Conservation (phyloP, 2,113 vertebrate species). For the Bombycilla garrulus region DNA sequence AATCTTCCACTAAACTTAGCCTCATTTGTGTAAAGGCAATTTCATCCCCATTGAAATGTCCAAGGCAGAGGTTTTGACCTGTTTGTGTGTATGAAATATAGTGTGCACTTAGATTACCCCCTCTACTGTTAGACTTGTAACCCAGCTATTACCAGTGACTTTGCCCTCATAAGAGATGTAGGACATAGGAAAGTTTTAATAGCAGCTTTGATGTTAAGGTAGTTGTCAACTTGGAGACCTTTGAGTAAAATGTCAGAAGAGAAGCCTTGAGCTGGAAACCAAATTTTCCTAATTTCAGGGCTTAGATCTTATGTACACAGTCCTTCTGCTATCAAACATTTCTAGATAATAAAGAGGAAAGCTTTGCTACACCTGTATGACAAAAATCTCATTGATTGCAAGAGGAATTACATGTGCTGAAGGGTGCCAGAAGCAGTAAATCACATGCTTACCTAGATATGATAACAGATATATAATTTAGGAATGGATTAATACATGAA, state of each 20-base stretch:
- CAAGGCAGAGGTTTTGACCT: background rate
- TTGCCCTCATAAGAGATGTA: background rate
- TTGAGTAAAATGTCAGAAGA: background rate
- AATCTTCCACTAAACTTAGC: background rate
- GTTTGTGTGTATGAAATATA: background rate
- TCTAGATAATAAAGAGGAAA: background rate
- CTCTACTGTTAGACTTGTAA: background rate
- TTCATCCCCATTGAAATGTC: background rate
- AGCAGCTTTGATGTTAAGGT: background rate
- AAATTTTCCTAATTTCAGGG: background rate
- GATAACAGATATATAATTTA: background rate
- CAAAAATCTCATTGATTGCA: background rate
- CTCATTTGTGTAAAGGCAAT: slow-evolving; percentile 1
- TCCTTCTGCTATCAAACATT: background rate
- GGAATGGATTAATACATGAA: background rate
- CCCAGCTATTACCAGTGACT: background rate
- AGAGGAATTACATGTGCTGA: background rate
- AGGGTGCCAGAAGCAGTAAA: background rate
- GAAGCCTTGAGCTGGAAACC: background rate
- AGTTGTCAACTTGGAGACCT: background rate
- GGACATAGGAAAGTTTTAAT: background rate
- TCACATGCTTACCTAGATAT: background rate
- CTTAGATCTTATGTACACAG: background rate
- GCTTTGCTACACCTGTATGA: background rate
- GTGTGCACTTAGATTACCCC: background rate